These are phyloP conservation scores for Diuraphis noxia DNA, from an alignment of 1,140 invertebrate genomes.

Conservation along the genomic window DNA sequence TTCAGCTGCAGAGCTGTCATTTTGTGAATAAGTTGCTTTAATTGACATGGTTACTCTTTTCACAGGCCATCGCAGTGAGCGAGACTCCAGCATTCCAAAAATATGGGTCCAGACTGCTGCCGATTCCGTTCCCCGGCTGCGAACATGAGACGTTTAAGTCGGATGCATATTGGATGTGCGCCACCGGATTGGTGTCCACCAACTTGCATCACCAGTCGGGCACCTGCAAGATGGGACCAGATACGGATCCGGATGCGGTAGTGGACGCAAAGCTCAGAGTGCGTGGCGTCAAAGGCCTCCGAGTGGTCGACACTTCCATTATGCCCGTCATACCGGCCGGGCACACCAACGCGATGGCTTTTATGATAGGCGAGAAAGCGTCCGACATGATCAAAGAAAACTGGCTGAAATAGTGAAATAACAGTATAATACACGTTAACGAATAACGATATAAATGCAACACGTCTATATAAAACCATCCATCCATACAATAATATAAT, in stretches of 20 bases:
- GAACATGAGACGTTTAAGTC: constrained; percentile 57
- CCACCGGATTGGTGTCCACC: constrained; percentile 56
- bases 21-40: neutral
- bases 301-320: constrained; percentile 61
- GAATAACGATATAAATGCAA: neutral
- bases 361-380: constrained; percentile 66
- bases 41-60: neutral
- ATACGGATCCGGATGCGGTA: constrained; percentile 58
- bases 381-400: constrained; percentile 64
- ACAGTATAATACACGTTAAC: neutral
- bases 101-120: constrained; percentile 57
- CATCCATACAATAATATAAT: neutral
- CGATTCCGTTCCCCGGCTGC: constrained; percentile 56
- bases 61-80: constrained; percentile 65
- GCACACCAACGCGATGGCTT: constrained; percentile 63
- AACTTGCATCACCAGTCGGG: constrained; percentile 59
- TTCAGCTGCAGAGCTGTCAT: too few relatives aligned
- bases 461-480: neutral
- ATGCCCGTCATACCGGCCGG: constrained; percentile 62
- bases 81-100: constrained; percentile 67
- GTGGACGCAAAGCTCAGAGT: constrained; percentile 58
- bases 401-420: constrained; percentile 47
- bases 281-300: constrained; percentile 54
- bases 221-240: constrained; percentile 63
- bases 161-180: constrained; percentile 62